phyloP scores from a whole-genome alignment of 1,140 invertebrate genomes.

The Drosophila leontia region DNA sequence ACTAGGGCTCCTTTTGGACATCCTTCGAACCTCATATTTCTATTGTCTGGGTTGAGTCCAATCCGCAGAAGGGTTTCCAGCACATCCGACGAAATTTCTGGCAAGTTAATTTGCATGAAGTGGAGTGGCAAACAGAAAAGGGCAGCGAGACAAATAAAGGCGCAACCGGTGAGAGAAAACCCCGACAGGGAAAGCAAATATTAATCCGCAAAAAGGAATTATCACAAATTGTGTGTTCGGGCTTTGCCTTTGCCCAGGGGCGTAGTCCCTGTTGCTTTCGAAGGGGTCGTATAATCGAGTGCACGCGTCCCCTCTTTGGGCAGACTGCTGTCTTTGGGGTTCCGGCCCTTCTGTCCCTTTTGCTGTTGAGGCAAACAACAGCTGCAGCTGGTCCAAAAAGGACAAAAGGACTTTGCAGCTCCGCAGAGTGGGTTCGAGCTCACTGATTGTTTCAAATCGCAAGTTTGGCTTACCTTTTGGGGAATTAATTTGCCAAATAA shows the following conservation, averaged over 20 bases:
- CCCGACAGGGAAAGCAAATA: constrained; percentile 68
- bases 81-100: constrained; percentile 64
- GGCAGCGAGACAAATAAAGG: constrained; percentile 74
- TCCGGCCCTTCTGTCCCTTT: constrained; percentile 27
- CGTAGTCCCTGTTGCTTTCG: constrained; percentile 23
- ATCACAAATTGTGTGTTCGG: constrained; percentile 77
- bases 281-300: constrained; percentile 5
- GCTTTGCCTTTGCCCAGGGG: constrained; percentile 42
- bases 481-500: constrained; percentile 84
- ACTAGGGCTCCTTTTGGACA: not conserved
- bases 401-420: constrained; percentile 55
- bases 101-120: constrained; percentile 80
- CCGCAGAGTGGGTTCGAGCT: constrained; percentile 14
- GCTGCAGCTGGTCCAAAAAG: constrained; percentile 67
- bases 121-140: constrained; percentile 57
- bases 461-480: constrained; percentile 83
- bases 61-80: constrained; percentile 11
- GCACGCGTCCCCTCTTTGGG: constrained; percentile 2
- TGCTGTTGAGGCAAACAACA: constrained; percentile 72
- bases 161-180: constrained; percentile 69
- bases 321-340: constrained; percentile 8
- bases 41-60: constrained; percentile 10
- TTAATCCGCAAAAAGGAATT: constrained; percentile 83
- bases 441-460: constrained; percentile 83
- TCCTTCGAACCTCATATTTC: constrained; percentile 7